Evolutionary conservation across 2,888 invertebrate genomes (phyloP).

Genomic region (Carterocephalus palaemon): DNA sequence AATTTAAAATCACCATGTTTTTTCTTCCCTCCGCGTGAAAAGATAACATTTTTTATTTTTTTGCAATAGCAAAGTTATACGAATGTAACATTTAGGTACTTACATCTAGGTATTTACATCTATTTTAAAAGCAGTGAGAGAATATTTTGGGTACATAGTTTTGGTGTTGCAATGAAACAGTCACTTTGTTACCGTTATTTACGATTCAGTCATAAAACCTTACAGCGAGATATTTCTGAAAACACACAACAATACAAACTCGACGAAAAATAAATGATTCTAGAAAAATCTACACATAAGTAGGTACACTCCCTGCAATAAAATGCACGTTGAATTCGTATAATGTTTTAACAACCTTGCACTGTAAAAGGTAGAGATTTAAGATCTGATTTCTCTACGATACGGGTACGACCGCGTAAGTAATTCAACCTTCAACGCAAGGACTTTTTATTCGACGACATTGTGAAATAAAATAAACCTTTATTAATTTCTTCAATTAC

Average conservation of each 20-base stretch:
- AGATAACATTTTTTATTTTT: too few relatives aligned
- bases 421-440: slow-evolving; percentile 20
- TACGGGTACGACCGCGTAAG: slow-evolving; percentile 3
- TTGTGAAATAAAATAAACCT: slow-evolving; percentile 19
- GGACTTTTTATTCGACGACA: slow-evolving; percentile 14
- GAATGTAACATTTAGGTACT: too few relatives aligned
- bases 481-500: slow-evolving; percentile 11
- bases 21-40: too few relatives aligned
- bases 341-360: slow-evolving; percentile 29
- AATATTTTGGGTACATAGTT: too few relatives aligned
- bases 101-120: too few relatives aligned
- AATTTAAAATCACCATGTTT: too few relatives aligned
- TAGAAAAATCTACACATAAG: too few relatives aligned
- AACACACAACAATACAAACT: slow-evolving; percentile 17
- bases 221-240: slow-evolving; percentile 16
- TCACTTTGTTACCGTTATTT: slow-evolving; percentile 20
- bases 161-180: slow-evolving; percentile 11
- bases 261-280: slow-evolving; percentile 18
- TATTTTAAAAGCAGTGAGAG: slow-evolving; percentile 11
- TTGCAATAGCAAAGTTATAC: too few relatives aligned
- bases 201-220: slow-evolving; percentile 18
- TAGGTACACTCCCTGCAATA: slow-evolving; percentile 13
- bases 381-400: slow-evolving; percentile 29
- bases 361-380: slow-evolving; percentile 30
- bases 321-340: slow-evolving; percentile 21